Percentiles rank a stretch among this genome's conserved stretches.
Conservation (phyloP, 2,113 vertebrate species). For the Chunga burmeisteri region DNA sequence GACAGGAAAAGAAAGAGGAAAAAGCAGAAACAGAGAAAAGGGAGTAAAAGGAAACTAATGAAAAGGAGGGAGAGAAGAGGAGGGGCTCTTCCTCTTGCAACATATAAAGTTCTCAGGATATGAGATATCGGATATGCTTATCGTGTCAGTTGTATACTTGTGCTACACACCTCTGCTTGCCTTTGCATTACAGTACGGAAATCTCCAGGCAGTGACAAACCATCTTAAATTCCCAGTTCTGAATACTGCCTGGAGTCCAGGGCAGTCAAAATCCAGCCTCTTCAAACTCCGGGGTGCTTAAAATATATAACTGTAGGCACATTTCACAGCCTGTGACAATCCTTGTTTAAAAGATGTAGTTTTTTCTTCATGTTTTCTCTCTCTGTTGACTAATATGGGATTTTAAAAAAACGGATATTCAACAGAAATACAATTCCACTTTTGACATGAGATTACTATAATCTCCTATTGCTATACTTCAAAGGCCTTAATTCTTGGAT, state of each 20-base stretch:
- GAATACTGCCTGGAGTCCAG: neutral
- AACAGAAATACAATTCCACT: conserved; percentile 25
- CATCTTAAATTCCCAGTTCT: neutral
- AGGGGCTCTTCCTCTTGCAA: conserved; percentile 9
- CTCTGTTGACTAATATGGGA: neutral
- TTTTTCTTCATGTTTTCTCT: conserved; percentile 5
- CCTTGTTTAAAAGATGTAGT: neutral
- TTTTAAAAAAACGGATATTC: neutral
- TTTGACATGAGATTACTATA: conserved; percentile 36
- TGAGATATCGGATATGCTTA: neutral
- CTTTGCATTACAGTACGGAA: neutral
- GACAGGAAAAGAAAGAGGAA: conserved; percentile 2
- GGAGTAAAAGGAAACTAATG: conserved; percentile 37
- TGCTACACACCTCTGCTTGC: neutral
- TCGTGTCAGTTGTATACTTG: neutral
- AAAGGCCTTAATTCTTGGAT: conserved; percentile 42
- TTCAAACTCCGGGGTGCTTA: neutral
- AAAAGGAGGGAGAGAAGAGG: conserved; percentile 14
- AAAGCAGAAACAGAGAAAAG: conserved; percentile 35
- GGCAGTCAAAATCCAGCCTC: neutral
- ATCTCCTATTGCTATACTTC: conserved; percentile 15
- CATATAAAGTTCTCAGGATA: neutral
- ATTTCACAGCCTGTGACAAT: neutral
- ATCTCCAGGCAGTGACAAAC: neutral
- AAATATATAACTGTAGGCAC: neutral